Evolutionary conservation across 2,113 vertebrate species (phyloP).

Genomic region (Sminthopsis crassicaudata): DNA sequence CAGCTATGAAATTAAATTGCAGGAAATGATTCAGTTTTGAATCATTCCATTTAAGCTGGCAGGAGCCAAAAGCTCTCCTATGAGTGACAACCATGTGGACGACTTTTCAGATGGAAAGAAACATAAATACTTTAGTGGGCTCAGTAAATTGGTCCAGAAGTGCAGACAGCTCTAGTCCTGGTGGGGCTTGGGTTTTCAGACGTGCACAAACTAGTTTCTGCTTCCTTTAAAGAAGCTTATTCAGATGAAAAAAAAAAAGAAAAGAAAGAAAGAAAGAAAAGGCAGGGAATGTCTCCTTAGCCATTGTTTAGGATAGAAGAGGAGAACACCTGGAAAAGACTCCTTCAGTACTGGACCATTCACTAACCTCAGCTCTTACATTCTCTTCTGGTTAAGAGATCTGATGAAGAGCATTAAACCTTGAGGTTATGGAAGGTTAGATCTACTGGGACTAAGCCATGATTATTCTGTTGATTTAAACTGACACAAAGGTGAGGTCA

Average conservation of each 20-base stretch:
- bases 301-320: constrained; percentile 62
- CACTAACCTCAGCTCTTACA: constrained; percentile 61
- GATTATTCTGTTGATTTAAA: constrained; percentile 80
- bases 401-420: constrained; percentile 61
- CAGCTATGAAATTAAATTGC: constrained; percentile 82
- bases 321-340: constrained; percentile 66
- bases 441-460: constrained; percentile 62
- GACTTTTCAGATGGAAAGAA: constrained; percentile 68
- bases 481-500: constrained; percentile 72
- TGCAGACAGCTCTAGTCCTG: constrained; percentile 60
- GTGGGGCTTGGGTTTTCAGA: constrained; percentile 48
- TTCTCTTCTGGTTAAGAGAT: constrained; percentile 74
- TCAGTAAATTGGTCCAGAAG: constrained; percentile 68
- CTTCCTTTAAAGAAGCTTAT: constrained; percentile 61
- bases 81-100: constrained; percentile 75
- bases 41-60: constrained; percentile 80
- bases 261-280: neutral
- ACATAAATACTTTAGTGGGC: constrained; percentile 72
- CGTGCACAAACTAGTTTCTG: constrained; percentile 66
- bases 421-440: constrained; percentile 70
- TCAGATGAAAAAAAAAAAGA: constrained; percentile 65
- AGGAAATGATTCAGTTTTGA: constrained; percentile 84
- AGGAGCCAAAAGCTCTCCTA: constrained; percentile 77
- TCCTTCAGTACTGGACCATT: constrained; percentile 69
- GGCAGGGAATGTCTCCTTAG: constrained; percentile 67